These are phyloP conservation scores for Resseliella maxima DNA, from an alignment of 2,888 invertebrate genomes.

Conservation along the genomic window DNA sequence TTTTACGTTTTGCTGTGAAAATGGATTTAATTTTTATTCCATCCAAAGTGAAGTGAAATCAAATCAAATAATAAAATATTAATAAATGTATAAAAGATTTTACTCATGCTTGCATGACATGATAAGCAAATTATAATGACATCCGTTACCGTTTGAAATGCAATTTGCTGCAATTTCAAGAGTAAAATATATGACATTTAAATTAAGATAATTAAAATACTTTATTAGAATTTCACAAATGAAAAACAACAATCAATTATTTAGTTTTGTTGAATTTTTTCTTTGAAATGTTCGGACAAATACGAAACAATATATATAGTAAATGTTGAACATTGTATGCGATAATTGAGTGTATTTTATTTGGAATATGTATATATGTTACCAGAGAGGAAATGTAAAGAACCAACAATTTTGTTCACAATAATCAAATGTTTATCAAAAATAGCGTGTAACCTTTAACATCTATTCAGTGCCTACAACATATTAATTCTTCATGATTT, in stretches of 20 bases:
- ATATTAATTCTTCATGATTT: background rate
- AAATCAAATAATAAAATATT: no score
- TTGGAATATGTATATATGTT: background rate
- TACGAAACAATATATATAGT: background rate
- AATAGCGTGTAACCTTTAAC: constrained; percentile 56
- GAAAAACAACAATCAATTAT: background rate
- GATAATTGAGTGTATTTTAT: constrained; percentile 5
- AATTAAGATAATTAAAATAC: background rate
- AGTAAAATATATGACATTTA: background rate
- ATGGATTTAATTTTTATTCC: no score
- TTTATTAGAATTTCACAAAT: background rate
- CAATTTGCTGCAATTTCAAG: no score
- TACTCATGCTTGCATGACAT: no score
- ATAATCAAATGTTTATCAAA: constrained; percentile 23
- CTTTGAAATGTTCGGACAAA: background rate
- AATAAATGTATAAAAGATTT: no score
- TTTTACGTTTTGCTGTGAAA: no score
- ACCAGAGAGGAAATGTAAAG: background rate
- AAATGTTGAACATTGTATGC: background rate
- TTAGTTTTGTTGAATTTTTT: background rate
- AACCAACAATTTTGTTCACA: constrained; percentile 7
- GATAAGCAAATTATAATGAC: no score
- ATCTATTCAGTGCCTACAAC: constrained; percentile 31
- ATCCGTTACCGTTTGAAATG: no score
- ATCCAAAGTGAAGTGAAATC: no score